Conservation (phyloP, 2,113 vertebrate genomes). For the Nannobrachium achirus region DNA sequence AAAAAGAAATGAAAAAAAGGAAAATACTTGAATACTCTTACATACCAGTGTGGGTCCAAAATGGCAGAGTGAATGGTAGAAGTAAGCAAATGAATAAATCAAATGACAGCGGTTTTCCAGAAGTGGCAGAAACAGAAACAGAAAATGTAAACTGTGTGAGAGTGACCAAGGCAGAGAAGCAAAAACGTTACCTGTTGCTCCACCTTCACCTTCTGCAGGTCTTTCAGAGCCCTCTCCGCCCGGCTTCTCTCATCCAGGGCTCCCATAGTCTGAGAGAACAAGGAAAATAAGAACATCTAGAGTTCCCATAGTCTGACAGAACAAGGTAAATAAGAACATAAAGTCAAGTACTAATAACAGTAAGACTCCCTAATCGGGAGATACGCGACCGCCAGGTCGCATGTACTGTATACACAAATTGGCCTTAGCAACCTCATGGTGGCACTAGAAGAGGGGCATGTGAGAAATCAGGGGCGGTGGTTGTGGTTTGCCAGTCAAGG, state of each 20-base stretch:
- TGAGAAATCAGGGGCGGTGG: no score
- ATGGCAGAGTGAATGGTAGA: no score
- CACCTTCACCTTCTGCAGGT: constrained; percentile 84
- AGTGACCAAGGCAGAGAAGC: not conserved
- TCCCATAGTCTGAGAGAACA: constrained; percentile 82
- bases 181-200: constrained; percentile 85
- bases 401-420: no score
- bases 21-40: constrained; percentile 27
- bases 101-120: constrained; percentile 36
- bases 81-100: no score
- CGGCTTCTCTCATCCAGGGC: constrained; percentile 89
- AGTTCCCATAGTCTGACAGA: not conserved
- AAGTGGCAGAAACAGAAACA: not conserved
- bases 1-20: not conserved
- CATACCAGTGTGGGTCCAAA: constrained; percentile 61
- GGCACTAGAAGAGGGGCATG: no score
- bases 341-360: constrained; percentile 1
- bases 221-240: constrained; percentile 85
- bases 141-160: not conserved
- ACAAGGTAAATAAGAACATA: not conserved
- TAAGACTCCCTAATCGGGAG: no score
- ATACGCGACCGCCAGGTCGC: no score
- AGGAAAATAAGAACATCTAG: not conserved
- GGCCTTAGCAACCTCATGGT: no score
- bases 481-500: no score